A percentile compares a stretch with the other conserved stretches of the same genome.
Evolutionary conservation across 2,797 vertebrate genomes (phyloP).

Genomic region (Syncerus caffer): DNA sequence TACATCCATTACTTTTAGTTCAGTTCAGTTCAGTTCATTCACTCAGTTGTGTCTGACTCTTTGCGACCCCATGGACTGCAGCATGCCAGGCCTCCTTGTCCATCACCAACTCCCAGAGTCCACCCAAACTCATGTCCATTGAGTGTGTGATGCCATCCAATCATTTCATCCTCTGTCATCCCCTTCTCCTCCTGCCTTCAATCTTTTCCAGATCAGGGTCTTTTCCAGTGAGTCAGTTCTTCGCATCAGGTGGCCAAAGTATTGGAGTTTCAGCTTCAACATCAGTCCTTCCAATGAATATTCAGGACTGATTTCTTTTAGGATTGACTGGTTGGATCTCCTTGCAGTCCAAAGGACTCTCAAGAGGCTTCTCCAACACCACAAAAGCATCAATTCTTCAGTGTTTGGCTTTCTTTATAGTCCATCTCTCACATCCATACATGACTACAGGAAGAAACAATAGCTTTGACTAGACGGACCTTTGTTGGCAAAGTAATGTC

Average conservation of each 20-base stretch:
- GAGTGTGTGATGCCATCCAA: not conserved
- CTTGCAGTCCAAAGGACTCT: not conserved
- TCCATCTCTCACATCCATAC: not conserved
- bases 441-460: not conserved
- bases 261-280: not conserved
- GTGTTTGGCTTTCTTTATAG: not conserved
- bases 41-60: not conserved
- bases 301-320: not conserved
- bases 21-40: not conserved
- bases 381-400: not conserved
- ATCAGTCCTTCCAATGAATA: not conserved
- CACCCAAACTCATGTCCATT: not conserved
- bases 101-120: not conserved
- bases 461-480: not conserved
- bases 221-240: not conserved
- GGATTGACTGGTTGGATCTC: not conserved
- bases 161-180: not conserved
- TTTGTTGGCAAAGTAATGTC: not conserved
- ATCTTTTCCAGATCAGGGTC: not conserved
- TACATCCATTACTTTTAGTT: not conserved
- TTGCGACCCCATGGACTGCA: not conserved
- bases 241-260: not conserved
- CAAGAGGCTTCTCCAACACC: not conserved
- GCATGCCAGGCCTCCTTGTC: fast-evolving
- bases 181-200: not conserved